phyloP scores from a whole-genome alignment of 64 coral and sea anemone genomes.

The Montipora foliosa region DNA sequence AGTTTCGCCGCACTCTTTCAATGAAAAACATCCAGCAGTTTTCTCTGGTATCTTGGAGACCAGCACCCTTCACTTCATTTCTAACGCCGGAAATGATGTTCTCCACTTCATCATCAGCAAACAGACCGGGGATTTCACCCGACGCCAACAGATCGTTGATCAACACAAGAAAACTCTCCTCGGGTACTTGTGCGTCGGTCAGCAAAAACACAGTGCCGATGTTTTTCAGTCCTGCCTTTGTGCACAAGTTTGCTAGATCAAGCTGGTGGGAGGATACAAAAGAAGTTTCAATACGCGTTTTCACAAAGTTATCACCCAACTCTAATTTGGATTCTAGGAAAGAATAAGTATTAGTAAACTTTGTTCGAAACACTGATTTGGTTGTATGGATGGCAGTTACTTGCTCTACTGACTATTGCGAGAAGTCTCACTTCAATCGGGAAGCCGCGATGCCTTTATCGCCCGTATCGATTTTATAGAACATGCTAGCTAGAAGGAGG shows the following conservation, averaged over 20 bases:
- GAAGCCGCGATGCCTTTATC: too few species aligned
- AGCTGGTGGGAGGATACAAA: constrained; percentile 50
- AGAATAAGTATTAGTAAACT: too few species aligned
- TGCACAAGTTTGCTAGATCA: constrained; percentile 87
- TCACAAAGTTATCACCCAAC: too few species aligned
- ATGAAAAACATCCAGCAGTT: constrained; percentile 99
- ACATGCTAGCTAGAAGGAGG: too few species aligned
- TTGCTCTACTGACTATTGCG: too few species aligned
- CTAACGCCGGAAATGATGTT: constrained; percentile 91
- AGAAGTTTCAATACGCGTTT: background rate
- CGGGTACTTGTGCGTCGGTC: constrained; percentile 96
- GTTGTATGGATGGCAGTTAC: too few species aligned
- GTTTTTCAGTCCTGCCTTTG: constrained; percentile 96
- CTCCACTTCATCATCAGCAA: constrained; percentile 95
- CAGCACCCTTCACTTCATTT: constrained; percentile 97
- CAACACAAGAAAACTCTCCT: constrained; percentile 95
- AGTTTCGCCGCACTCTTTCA: constrained; percentile 92
- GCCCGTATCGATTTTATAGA: too few species aligned
- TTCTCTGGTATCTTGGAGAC: constrained; percentile 97
- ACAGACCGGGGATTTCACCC: constrained; percentile 96
- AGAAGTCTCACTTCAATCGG: too few species aligned
- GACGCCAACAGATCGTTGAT: constrained; percentile 99
- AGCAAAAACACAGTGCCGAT: constrained; percentile 96
- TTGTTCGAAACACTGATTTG: too few species aligned
- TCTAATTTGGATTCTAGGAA: too few species aligned